Base-by-base conservation (phyloP, 2,113 vertebrate genomes). In the Mustelus asterias region DNA sequence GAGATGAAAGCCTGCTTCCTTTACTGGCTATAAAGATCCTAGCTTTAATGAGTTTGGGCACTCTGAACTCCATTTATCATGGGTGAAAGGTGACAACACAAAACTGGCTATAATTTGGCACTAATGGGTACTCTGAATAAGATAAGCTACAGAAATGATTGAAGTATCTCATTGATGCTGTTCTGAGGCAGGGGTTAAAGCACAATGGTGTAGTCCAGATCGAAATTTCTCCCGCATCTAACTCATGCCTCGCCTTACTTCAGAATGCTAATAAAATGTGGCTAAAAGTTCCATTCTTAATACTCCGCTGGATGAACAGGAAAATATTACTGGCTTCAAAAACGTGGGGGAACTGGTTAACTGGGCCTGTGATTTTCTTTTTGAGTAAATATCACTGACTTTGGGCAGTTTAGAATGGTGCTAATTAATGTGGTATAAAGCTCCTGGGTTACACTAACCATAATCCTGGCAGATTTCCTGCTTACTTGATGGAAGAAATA, bases 1-100 rank as follows among this genome's bases (percentile, higher is more conserved):
- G 88, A 60, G 54, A 90, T 90, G 88, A 33, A 90, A 33, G 54
- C 13, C 54, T n/a, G 54, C 54, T 90, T 29, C 29, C 29, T 33
- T 90, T 90, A 90, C 88, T 63, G 54, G 29, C 26, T 90, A 54
- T 22, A 83, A 83, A 83, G 78, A 83, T 41, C 78, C 78, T 4
- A 83, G 37, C 80, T 41, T 16, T 83, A 88, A 88, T 90, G 88
- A 90, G 54, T 90, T 58, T 90, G 88, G 54, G 88, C 26, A 90
- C 88, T 33, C 88, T 58, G 29, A 90, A 90, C 88, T 33, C 86
- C 48, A 44, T 26, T 89, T 89, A 26, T 89, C 86, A 89, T 63
- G 54, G 26, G 29, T 90, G 88, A 90, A 90, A 90, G 88, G 54
- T 90, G 88, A 33, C 48, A 90, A 33, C 88, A 90, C 88, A 90